A percentile compares a stretch with the other conserved stretches of the same genome.
phyloP scores from a whole-genome alignment of 2,888 invertebrate genomes.

The Trachelus stipa region DNA sequence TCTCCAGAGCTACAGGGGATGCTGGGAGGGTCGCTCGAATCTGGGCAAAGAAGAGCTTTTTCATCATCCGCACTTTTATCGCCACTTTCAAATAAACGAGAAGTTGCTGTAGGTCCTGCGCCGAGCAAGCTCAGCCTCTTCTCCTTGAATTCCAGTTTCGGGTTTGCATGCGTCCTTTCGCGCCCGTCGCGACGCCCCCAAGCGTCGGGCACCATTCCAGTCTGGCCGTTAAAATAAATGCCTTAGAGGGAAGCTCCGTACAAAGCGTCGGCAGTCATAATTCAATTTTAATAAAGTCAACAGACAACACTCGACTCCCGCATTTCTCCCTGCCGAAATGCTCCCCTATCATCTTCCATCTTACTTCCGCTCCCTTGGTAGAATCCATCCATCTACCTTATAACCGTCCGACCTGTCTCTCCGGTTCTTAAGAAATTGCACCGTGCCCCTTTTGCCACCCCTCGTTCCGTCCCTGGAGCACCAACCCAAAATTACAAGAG shows the following conservation, averaged over 20 bases:
- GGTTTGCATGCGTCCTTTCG: too few species aligned
- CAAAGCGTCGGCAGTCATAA: background rate
- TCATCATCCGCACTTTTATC: background rate
- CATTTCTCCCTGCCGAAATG: background rate
- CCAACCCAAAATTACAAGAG: too few species aligned
- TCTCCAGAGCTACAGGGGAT: too few species aligned
- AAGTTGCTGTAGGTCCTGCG: background rate
- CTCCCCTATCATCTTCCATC: too few species aligned
- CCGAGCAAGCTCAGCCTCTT: background rate
- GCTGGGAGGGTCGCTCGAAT: background rate
- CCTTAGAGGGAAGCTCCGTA: constrained; percentile 1
- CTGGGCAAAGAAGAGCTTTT: background rate
- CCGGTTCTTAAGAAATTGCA: too few species aligned
- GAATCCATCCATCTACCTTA: too few species aligned
- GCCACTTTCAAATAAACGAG: background rate
- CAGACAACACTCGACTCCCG: background rate
- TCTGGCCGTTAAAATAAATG: background rate
- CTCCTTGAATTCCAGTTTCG: background rate
- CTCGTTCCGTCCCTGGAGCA: too few species aligned
- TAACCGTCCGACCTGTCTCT: too few species aligned
- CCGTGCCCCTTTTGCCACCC: too few species aligned
- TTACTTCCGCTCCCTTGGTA: too few species aligned
- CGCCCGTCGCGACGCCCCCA: too few species aligned
- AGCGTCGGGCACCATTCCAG: background rate
- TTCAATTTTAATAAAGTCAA: constrained; percentile 8